phyloP scores from a whole-genome alignment of 2,113 vertebrate genomes.

The Eidolon helvum region DNA sequence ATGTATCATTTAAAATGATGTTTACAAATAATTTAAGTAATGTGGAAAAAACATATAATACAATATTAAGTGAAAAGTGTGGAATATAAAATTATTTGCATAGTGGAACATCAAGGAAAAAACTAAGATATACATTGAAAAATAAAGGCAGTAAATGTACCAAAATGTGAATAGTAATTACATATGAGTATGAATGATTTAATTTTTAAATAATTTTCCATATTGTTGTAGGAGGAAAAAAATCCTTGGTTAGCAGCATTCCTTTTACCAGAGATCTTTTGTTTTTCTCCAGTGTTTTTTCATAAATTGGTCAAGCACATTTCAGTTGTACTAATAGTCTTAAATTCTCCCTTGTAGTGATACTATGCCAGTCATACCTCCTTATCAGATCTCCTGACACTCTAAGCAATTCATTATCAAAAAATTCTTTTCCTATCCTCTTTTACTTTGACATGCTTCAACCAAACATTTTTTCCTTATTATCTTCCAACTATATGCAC shows the following conservation, averaged over 20 bases:
- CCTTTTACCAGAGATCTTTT: not conserved
- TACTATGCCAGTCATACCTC: not conserved
- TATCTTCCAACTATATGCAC: not conserved
- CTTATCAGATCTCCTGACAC: not conserved
- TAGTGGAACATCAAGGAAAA: not conserved
- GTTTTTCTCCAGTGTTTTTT: not conserved
- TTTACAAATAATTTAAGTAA: conserved; percentile 17
- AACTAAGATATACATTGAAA: not conserved
- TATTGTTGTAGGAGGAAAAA: not conserved
- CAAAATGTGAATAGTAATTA: not conserved
- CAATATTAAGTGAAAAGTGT: not conserved
- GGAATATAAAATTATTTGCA: not conserved
- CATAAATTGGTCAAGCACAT: not conserved
- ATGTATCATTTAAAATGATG: not conserved
- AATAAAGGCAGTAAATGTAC: not conserved
- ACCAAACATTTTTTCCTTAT: not conserved
- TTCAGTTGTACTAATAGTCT: not conserved
- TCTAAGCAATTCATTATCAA: not conserved
- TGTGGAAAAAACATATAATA: not conserved
- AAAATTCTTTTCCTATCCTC: not conserved
- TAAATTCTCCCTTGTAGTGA: not conserved
- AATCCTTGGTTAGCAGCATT: not conserved
- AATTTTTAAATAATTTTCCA: not conserved
- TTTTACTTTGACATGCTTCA: not conserved
- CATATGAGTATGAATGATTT: not conserved